These are phyloP conservation scores for Macrotus californicus DNA, from an alignment of 2,113 vertebrate species.

Conservation along the genomic window DNA sequence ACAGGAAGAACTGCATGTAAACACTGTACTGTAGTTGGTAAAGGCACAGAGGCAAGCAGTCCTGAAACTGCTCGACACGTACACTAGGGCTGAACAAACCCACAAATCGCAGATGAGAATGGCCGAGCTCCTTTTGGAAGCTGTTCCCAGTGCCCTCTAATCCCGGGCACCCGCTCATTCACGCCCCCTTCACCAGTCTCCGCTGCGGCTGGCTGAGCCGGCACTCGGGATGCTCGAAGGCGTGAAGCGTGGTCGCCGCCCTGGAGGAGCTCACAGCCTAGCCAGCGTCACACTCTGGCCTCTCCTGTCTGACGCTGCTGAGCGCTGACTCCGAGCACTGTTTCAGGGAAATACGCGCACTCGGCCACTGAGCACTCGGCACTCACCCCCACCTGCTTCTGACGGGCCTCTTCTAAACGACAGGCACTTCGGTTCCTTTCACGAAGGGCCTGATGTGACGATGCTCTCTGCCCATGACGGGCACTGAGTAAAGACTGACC, in stretches of 20 bases:
- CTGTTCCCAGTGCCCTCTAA: background rate
- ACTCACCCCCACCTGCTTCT: background rate
- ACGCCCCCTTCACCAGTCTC: background rate
- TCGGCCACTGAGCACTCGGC: background rate
- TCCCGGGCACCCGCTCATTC: background rate
- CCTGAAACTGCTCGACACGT: background rate
- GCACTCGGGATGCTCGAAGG: background rate
- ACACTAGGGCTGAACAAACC: background rate
- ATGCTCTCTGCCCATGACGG: background rate
- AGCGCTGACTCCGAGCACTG: background rate
- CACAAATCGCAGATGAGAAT: background rate
- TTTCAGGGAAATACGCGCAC: rapidly evolving
- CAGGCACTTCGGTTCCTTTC: background rate
- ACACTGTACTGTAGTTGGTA: background rate
- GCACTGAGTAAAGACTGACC: background rate
- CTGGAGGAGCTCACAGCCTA: background rate
- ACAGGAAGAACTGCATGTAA: background rate
- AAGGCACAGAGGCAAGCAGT: background rate
- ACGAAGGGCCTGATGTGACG: background rate
- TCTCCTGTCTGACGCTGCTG: rapidly evolving
- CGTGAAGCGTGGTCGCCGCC: rapidly evolving
- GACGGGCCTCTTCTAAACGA: background rate
- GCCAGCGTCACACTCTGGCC: background rate
- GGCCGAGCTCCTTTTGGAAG: background rate
- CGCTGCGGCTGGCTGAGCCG: background rate